phyloP scores from a whole-genome alignment of 2,888 invertebrate species.

The Hyposoter didymator region DNA sequence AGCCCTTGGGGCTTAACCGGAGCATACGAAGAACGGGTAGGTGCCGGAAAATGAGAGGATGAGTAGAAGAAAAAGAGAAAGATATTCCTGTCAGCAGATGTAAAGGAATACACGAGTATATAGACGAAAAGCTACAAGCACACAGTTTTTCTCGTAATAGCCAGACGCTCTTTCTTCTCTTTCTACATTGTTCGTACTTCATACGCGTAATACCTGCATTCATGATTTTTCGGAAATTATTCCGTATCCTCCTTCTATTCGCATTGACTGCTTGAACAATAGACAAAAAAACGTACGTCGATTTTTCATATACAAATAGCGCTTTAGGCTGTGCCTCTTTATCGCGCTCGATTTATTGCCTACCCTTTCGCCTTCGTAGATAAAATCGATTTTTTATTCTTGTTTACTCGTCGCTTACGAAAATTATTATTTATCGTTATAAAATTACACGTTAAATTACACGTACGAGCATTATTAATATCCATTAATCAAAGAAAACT shows the following conservation, averaged over 20 bases:
- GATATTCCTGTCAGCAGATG: conserved; percentile 14
- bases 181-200: conserved; percentile 12
- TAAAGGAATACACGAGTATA: conserved; percentile 1
- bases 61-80: conserved; percentile 2
- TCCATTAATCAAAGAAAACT: conserved; percentile 77
- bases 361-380: conserved; percentile 21
- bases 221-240: not conserved
- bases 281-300: not conserved
- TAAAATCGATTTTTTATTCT: conserved; percentile 74
- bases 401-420: conserved; percentile 65
- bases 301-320: not conserved
- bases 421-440: conserved; percentile 76
- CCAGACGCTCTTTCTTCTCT: not conserved
- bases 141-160: conserved; percentile 15
- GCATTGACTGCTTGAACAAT: conserved; percentile 10
- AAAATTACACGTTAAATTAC: conserved; percentile 42
- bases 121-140: conserved; percentile 15
- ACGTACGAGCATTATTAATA: conserved; percentile 76
- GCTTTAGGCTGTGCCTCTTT: conserved; percentile 5
- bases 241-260: not conserved
- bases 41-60: conserved; percentile 26
- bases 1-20: conserved; percentile 59
- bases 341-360: conserved; percentile 6
- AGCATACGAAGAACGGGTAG: conserved; percentile 46
- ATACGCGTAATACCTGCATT: not conserved